Percentiles rank a stretch among this genome's conserved stretches.
These are phyloP conservation scores for Drosophila robusta DNA, from an alignment of 2,888 invertebrate species.

Conservation along the genomic window DNA sequence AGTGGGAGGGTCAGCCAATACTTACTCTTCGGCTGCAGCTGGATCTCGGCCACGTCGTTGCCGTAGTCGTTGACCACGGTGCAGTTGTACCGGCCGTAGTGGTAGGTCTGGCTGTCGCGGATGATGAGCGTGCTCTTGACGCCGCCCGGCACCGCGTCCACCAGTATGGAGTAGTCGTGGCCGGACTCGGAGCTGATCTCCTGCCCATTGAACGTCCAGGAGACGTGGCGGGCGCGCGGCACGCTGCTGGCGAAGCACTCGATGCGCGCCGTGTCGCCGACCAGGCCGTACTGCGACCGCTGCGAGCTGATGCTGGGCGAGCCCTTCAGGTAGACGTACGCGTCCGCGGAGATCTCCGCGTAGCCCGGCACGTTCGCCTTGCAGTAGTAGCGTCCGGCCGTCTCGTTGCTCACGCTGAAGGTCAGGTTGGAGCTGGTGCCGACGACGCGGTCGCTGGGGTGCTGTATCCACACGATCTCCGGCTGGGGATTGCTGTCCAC, in stretches of 20 bases:
- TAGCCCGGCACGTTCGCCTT: conserved; percentile 95
- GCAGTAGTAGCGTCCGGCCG: conserved; percentile 95
- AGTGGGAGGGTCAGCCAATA: conserved; percentile 55
- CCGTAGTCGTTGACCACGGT: conserved; percentile 96
- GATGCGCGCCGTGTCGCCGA: conserved; percentile 92
- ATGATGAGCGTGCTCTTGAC: conserved; percentile 96
- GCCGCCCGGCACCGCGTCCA: conserved; percentile 91
- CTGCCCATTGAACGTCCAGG: conserved; percentile 94
- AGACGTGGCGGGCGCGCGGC: conserved; percentile 93
- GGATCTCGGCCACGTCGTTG: conserved; percentile 93
- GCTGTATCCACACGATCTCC: conserved; percentile 95
- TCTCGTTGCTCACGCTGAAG: conserved; percentile 91
- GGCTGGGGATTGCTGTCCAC: conserved; percentile 96
- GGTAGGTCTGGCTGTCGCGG: conserved; percentile 92
- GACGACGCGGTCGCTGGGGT: conserved; percentile 91
- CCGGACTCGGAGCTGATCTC: conserved; percentile 91
- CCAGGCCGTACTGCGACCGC: conserved; percentile 92
- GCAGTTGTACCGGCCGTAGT: conserved; percentile 97
- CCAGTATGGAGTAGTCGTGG: conserved; percentile 90
- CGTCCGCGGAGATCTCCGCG: conserved; percentile 92
- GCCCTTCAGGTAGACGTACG: conserved; percentile 92
- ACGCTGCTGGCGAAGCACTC: conserved; percentile 96
- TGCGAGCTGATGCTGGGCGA: conserved; percentile 93
- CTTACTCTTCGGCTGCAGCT: conserved; percentile 95
- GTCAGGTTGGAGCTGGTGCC: conserved; percentile 92